Base-by-base conservation (phyloP, 1,140 invertebrate genomes). In the Metopolophium dirhodum region DNA sequence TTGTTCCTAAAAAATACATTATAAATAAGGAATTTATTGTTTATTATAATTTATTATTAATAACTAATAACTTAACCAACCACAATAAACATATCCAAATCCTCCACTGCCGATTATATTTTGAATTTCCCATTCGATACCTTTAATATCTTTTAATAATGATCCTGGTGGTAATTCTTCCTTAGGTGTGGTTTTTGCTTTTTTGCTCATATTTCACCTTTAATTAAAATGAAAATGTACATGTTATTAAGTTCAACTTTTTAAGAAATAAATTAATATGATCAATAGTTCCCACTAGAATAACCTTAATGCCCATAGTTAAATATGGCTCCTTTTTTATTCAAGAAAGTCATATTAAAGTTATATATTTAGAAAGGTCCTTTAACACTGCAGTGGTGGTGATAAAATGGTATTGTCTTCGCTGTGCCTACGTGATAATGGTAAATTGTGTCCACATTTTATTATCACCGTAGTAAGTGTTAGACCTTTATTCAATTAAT, bases 71-170 rank as follows among this genome's bases (percentile, higher is more conserved):
- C 77, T 85, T 47, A 54, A 94, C 94, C 95, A 95, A 97, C 96
- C 96, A 94, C 98, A 95, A 95, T 98, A 99, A 94, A 99, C 98
- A 94, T 99, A 97, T 51, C 98, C 98, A 96, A 99, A 99, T 94
- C 98, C 98, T 93, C 98, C 98, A 95, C 97, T 96, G 95, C 98
- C 98, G 95, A 99, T 97, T 22, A 97, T 96, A 94, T 97, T 96
- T 8, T 98, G 98, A 85, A 99, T 95, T 94, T 96, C 97, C 99
- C 99, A 99, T 95, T 97, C 96, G 94, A 97, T 98, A 93, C 97
- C 97, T 1, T 95, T 96, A 86, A 98, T 96, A 96, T 99, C 98
- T 90, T 96, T 97, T 54, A 99, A 95, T 86, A 98, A 96, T 95
- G 97, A 97, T 4, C 98, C 98, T n/a, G 94, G 37, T 35, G 93